Conservation (phyloP, 2,888 invertebrate species). For the Drosophila niveifrons region DNA sequence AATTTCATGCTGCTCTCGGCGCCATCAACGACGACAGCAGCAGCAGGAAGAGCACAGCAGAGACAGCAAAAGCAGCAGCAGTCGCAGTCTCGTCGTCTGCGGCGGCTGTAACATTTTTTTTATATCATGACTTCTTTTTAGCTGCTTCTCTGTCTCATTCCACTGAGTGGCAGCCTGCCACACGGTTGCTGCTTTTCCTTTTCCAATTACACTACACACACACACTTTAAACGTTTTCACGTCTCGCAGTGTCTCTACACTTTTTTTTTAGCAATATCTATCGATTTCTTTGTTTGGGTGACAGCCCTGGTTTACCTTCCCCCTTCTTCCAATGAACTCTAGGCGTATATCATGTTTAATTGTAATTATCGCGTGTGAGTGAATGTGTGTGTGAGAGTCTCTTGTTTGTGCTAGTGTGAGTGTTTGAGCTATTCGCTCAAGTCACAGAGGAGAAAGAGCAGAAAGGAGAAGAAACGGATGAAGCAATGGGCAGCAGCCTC, state of each 20-base stretch:
- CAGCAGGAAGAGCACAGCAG: conserved; percentile 12
- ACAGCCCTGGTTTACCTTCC: conserved; percentile 18
- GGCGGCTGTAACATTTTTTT: conserved; percentile 75
- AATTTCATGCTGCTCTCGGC: conserved; percentile 64
- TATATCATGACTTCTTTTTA: conserved; percentile 65
- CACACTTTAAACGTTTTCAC: conserved; percentile 51
- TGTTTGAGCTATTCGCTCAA: conserved; percentile 48
- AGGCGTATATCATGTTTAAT: conserved; percentile 71
- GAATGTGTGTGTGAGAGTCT: conserved; percentile 28
- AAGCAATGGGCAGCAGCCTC: conserved; percentile 43
- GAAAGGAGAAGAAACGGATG: conserved; percentile 53
- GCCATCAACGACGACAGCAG: conserved; percentile 36
- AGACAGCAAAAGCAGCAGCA: conserved; percentile 16
- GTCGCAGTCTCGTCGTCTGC: conserved; percentile 70
- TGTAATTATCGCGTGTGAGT: conserved; percentile 66
- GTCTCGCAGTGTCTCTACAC: conserved; percentile 29
- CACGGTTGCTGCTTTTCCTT: conserved; percentile 58
- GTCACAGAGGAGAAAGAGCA: conserved; percentile 28
- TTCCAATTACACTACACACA: conserved; percentile 51
- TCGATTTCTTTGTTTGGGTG: conserved; percentile 77
- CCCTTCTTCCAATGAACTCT: conserved; percentile 21
- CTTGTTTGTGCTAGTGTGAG: conserved; percentile 6
- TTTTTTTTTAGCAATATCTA: conserved; percentile 68
- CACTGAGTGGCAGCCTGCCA: conserved; percentile 8
- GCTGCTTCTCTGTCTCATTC: conserved; percentile 42